A percentile compares a stretch with the other conserved stretches of the same genome.
phyloP scores from a whole-genome alignment of 1,140 invertebrate species.

The Coboldia fuscipes region DNA sequence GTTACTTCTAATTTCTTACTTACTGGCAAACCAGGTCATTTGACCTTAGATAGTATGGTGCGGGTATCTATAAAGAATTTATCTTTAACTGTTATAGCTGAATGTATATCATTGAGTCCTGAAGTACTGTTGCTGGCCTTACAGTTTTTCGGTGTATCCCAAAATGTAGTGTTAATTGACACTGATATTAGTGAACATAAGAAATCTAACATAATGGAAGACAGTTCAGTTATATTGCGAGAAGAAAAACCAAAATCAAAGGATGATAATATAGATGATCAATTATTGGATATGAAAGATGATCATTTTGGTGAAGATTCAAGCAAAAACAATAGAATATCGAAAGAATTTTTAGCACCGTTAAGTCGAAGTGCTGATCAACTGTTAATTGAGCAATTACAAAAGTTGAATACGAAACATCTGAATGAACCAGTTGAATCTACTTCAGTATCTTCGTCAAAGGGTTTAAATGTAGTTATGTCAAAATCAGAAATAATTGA shows the following conservation, averaged over 20 bases:
- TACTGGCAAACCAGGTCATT: conserved; percentile 27
- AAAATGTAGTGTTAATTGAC: background rate
- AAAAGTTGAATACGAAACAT: too few relatives aligned
- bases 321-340: conserved; percentile 8
- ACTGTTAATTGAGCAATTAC: conserved; percentile 5
- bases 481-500: conserved; percentile 15
- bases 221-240: background rate
- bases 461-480: too few relatives aligned
- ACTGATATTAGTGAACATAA: background rate
- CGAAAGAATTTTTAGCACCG: conserved; percentile 8
- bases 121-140: conserved; percentile 31
- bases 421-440: too few relatives aligned
- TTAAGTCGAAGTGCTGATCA: conserved; percentile 16
- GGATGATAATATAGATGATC: too few relatives aligned
- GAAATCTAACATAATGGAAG: background rate
- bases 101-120: conserved; percentile 41
- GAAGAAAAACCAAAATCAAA: background rate
- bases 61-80: conserved; percentile 65
- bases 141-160: background rate
- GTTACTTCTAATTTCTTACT: conserved; percentile 36
- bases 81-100: conserved; percentile 44
- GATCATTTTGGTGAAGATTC: conserved; percentile 18
- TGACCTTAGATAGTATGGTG: conserved; percentile 40
- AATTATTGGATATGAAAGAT: conserved; percentile 16
- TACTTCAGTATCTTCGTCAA: too few relatives aligned